A percentile compares a stretch with the other conserved stretches of the same genome.
phyloP scores from a whole-genome alignment of 2,888 invertebrate genomes.

The Rhorus exstirpatorius region DNA sequence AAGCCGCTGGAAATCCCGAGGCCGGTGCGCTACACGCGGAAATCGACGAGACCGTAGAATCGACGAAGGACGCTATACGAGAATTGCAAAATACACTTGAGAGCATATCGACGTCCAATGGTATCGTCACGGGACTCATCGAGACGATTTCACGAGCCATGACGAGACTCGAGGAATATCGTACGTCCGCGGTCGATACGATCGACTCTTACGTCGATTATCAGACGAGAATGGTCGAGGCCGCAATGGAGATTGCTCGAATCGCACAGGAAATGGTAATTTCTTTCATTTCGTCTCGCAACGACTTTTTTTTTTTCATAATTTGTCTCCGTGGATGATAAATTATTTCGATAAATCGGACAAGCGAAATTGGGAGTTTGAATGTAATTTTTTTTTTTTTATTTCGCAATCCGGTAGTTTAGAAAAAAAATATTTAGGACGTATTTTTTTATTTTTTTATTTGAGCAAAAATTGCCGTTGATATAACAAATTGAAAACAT shows the following conservation, averaged over 20 bases:
- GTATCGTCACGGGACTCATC: slow-evolving; percentile 95
- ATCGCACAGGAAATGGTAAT: slow-evolving; percentile 97
- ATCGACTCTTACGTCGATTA: slow-evolving; percentile 96
- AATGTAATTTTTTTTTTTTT: no score
- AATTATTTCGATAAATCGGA: no score
- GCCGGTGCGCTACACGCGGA: slow-evolving; percentile 93
- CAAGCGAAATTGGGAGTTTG: no score
- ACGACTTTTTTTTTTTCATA: no score
- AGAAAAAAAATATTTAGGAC: no score
- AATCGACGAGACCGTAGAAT: slow-evolving; percentile 93
- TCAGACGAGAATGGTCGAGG: slow-evolving; percentile 98
- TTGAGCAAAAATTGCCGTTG: no score
- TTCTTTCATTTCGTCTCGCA: no score
- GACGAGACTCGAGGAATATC: slow-evolving; percentile 92
- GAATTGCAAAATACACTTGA: slow-evolving; percentile 94
- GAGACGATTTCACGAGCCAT: slow-evolving; percentile 97
- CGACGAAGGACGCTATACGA: slow-evolving; percentile 92
- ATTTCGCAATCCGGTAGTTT: no score
- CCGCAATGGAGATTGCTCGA: slow-evolving; percentile 97
- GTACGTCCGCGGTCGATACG: slow-evolving; percentile 90
- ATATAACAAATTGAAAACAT: no score
- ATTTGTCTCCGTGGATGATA: no score
- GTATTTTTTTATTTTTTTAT: no score
- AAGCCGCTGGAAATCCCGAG: slow-evolving; percentile 97
- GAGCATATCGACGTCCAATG: slow-evolving; percentile 94